Evolutionary conservation across 2,888 invertebrate genomes (phyloP), one percentile per base, ranked within the genome.

Genomic region (Mesochorus sp.): DNA sequence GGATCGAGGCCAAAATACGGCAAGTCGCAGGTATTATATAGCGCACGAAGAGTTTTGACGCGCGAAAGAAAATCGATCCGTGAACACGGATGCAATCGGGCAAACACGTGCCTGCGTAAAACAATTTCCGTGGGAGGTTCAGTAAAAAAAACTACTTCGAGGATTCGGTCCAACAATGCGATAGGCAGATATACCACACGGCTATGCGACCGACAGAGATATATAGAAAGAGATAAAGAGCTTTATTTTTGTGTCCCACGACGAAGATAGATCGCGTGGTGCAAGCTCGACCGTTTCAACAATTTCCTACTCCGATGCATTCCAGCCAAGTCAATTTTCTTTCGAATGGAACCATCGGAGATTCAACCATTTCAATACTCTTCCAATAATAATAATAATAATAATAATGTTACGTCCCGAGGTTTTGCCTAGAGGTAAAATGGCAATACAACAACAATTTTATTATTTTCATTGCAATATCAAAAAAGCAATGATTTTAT

Each of bases 291-390:
- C 31, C 67, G 64, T 67, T 77, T 62, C 64, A 44, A 59, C 24
- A 72, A 77, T 77, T 67, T 77, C 72, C 76, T 66, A 49, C 21
- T 26, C 26, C 31, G 34, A 44, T 57, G 59, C 55, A 57, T 77
- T 77, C 72, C 76, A 67, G 67, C 31, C 68, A 75, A 24, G 19
- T 62, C 47, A 26, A 68, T 75, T 73, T 55, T 42, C 61, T 24
- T 24, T 12, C n/a, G n/a, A n/a, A n/a, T n/a, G n/a, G n/a, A n/a
- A n/a, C n/a, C n/a, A n/a, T n/a, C n/a, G n/a, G n/a, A n/a, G n/a
- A n/a, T n/a, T n/a, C n/a, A n/a, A n/a, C n/a, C n/a, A n/a, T n/a
- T n/a, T n/a, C n/a, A n/a, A n/a, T n/a, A n/a, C n/a, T n/a, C n/a
- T n/a, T n/a, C n/a, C n/a, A n/a, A n/a, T n/a, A n/a, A n/a, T n/a